Percentiles rank a stretch among this genome's conserved stretches.
phyloP scores from a whole-genome alignment of 1,140 invertebrate genomes.

The Diachasma alloeum region DNA sequence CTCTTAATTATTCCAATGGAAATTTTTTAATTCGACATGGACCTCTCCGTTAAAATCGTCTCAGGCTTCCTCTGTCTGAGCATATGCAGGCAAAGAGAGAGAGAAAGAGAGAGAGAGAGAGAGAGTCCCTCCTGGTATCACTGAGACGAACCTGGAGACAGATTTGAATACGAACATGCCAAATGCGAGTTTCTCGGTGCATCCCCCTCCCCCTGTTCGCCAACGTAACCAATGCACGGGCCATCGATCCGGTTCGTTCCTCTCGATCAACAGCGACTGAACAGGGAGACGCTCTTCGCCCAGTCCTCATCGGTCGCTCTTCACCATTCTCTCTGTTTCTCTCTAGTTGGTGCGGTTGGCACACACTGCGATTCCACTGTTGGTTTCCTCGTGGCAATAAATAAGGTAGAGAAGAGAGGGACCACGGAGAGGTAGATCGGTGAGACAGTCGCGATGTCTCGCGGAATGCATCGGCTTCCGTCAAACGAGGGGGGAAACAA shows the following conservation, averaged over 20 bases:
- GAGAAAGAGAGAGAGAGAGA: not conserved
- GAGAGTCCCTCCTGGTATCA: not conserved
- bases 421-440: constrained; percentile 33
- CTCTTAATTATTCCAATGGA: constrained; percentile 1
- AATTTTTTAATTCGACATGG: constrained; percentile 10
- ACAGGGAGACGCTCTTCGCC: not conserved
- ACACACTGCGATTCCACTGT: constrained; percentile 4
- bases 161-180: constrained; percentile 58
- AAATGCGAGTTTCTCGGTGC: constrained; percentile 39
- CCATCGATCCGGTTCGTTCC: not conserved
- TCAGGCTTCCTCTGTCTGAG: not conserved
- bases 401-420: constrained; percentile 48
- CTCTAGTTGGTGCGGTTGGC: not conserved
- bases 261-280: not conserved
- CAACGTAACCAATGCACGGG: not conserved
- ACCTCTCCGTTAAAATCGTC: not conserved
- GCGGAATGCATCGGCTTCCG: constrained; percentile 60
- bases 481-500: constrained; percentile 39
- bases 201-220: not conserved
- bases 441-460: constrained; percentile 58
- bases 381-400: constrained; percentile 55
- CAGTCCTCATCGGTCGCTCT: too few relatives aligned
- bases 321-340: not conserved
- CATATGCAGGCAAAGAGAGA: not conserved
- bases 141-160: constrained; percentile 18